A percentile compares a stretch with the other conserved stretches of the same genome.
Evolutionary conservation across 2,797 vertebrate genomes (phyloP).

Genomic region (Triplophysa bombifrons): DNA sequence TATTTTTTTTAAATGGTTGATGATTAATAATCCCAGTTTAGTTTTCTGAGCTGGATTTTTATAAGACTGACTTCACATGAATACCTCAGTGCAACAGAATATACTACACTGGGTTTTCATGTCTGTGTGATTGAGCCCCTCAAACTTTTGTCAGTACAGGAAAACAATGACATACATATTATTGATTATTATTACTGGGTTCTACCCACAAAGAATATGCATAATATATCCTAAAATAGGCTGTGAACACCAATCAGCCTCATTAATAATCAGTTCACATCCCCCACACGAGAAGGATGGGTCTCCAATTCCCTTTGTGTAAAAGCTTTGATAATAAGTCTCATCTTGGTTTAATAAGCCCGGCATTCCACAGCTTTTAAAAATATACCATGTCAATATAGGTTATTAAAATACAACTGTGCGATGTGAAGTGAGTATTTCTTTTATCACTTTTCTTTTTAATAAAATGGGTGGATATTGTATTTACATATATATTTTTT

Average conservation of each 20-base stretch:
- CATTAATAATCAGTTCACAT: constrained; percentile 61
- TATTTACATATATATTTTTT: background rate
- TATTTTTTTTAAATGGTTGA: constrained; percentile 83
- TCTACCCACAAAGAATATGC: constrained; percentile 67
- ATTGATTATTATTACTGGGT: constrained; percentile 68
- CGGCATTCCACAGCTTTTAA: constrained; percentile 25
- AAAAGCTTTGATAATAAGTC: constrained; percentile 43
- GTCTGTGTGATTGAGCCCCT: constrained; percentile 39
- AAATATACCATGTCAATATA: background rate
- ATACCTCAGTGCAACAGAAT: constrained; percentile 6
- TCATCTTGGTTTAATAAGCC: constrained; percentile 54
- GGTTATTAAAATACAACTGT: background rate
- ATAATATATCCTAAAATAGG: constrained; percentile 37
- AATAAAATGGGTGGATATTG: background rate
- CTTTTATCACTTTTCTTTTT: background rate
- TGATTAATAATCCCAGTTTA: constrained; percentile 77
- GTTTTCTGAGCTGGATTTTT: constrained; percentile 50
- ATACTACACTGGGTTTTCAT: background rate
- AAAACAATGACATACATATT: constrained; percentile 33
- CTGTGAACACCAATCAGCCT: constrained; percentile 50
- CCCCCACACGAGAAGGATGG: constrained; percentile 50
- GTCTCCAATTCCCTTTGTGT: constrained; percentile 53
- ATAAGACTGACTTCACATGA: constrained; percentile 19
- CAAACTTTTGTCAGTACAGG: constrained; percentile 43
- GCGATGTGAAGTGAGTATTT: no score